Base-by-base conservation (phyloP, 2,888 invertebrate species). In the Gari tellinella region DNA sequence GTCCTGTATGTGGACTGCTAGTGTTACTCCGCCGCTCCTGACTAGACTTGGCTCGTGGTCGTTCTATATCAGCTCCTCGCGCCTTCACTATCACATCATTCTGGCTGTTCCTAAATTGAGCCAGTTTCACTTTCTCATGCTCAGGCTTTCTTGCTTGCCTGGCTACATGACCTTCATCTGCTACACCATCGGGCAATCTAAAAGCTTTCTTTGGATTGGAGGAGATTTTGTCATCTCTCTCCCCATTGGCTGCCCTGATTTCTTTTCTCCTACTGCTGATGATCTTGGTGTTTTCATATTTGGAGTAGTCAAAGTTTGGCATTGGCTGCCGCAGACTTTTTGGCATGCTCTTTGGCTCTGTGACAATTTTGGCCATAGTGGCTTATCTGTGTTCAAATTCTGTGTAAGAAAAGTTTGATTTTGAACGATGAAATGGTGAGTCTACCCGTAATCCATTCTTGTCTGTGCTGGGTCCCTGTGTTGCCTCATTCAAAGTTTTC, bases 281-380 rank as follows among this genome's bases (percentile, higher is more conserved):
- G 10, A 31, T 31, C 31, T 62, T 73, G 1, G 60, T 63, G 45
- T 64, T 68, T 56, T 67, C 73, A 73, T 67, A 73, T 48, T 55
- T 63, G 8, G 67, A 26, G 41, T 73, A 73, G 25, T 73, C 73
- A 48, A 68, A 48, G 21, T 66, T 63, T 10, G 31, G 31, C 31
- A 31, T 31, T 31, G 4, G 31, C 5, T 31, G 31, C 31, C 31
- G 4, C 31, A 31, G 31, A 10, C 31, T 31, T 10, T 31, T 31
- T 31, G 31, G 31, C 31, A 31, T 31, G 31, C 10, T 31, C 31
- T 31, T 31, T 31, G 31, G 31, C 31, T 31, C 31, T 31, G 31
- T 31, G 5, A 31, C 5, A 31, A 31, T 31, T 10, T 31, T 31
- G 31, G 31, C 31, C 31, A 31, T 31, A 7, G 5, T 31, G 31